Base-by-base conservation (phyloP, 2,888 invertebrate genomes). In the Operophtera brumata region DNA sequence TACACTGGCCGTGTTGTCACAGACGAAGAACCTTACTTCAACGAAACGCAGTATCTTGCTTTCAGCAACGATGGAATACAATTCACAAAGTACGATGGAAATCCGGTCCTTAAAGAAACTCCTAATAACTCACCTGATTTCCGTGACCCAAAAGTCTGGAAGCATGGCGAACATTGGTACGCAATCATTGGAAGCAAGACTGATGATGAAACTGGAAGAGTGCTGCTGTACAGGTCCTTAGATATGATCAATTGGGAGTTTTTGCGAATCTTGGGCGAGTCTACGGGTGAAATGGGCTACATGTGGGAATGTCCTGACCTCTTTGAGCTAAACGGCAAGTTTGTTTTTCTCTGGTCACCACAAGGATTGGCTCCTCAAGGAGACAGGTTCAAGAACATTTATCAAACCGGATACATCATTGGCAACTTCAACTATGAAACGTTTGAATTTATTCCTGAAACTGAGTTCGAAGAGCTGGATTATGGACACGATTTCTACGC, bases 261-360 rank as follows among this genome's bases (percentile, higher is more conserved):
- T 40, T 64, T 89, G 39, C 74, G 65, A 6, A 76, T 84, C 7
- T 52, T 90, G 2, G 88, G 73, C 30, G 85, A 87, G 64, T 84
- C 89, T 0, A 67, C 78, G 2, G 83, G 81, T 10, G 75, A 77
- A n/a, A 60, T 82, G 64, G 86, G 86, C 0, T 89, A 86, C 48
- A 90, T 91, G 88, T 91, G 90, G 88, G 91, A 91, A 62, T 91
- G 91, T 58, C 91, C 91, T 0, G 91, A 91, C 58, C 85, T 91
- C 54, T 91, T 91, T 28, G 83, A 89, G 58, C 65, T 91, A 2
- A 73, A 82, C 28, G 86, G 86, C 11, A 91, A 81, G 55, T 78
- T 79, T 47, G 69, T 91, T 0, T 63, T 91, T 5, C 69, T 91
- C 1, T 77, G 90, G 70, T 91, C 89, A 1, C 86, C 90, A 0